Evolutionary conservation across 2,113 vertebrate species (phyloP).

Genomic region (Neogobius melanostomus): DNA sequence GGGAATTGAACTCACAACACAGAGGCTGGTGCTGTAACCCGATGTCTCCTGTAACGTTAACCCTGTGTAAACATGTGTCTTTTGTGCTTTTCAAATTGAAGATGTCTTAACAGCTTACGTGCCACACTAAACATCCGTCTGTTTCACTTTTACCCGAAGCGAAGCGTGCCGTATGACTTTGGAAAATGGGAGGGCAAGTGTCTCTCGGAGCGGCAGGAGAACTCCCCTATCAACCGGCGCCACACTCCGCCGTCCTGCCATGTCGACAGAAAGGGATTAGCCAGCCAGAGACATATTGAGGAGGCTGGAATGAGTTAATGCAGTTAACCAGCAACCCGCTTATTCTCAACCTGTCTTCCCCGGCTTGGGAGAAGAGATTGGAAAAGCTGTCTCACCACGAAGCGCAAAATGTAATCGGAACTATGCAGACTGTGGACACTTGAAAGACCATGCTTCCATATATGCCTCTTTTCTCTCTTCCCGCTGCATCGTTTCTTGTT

Average conservation of each 20-base stretch:
- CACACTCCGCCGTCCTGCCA: slow-evolving; percentile 61
- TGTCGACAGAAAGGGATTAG: slow-evolving; percentile 72
- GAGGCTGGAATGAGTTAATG: slow-evolving; percentile 64
- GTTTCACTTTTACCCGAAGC: slow-evolving; percentile 43
- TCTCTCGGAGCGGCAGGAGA: slow-evolving; percentile 40
- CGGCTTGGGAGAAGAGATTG: slow-evolving; percentile 59
- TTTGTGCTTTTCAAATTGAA: no score
- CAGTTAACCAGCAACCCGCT: slow-evolving; percentile 64
- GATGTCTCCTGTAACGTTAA: no score
- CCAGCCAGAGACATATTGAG: slow-evolving; percentile 40
- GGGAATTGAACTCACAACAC: no score
- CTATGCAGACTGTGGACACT: slow-evolving; percentile 66
- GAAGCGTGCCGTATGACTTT: slow-evolving; percentile 44
- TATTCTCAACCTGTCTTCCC: slow-evolving; percentile 61
- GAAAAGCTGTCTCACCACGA: slow-evolving; percentile 65
- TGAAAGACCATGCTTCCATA: slow-evolving; percentile 58
- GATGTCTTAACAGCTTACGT: no score
- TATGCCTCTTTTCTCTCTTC: slow-evolving; percentile 58
- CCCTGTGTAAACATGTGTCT: no score
- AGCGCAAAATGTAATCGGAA: slow-evolving; percentile 69
- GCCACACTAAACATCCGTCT: background rate
- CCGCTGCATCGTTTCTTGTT: slow-evolving; percentile 43
- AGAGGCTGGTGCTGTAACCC: no score
- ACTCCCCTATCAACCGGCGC: slow-evolving; percentile 64
- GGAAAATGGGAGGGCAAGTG: slow-evolving; percentile 65